phyloP scores from a whole-genome alignment of 2,113 vertebrate species.

The Opisthocomus hoazin region DNA sequence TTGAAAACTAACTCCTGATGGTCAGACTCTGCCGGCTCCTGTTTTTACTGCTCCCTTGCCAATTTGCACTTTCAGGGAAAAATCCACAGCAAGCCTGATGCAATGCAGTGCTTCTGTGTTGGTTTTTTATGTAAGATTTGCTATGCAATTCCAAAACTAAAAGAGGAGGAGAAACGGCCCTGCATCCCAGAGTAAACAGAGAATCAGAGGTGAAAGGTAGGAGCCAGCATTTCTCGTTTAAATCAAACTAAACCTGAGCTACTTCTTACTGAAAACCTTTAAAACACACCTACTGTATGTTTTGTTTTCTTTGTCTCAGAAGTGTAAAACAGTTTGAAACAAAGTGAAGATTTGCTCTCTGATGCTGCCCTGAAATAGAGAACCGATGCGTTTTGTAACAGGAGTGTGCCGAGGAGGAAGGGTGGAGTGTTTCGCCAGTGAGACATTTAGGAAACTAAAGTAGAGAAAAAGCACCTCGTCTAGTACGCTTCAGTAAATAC shows the following conservation, averaged over 20 bases:
- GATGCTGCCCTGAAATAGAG: background rate
- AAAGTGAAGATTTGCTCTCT: constrained; percentile 5
- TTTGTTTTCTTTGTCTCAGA: constrained; percentile 17
- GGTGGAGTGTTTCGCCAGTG: constrained; percentile 5
- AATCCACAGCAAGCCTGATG: background rate
- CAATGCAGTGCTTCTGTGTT: constrained; percentile 36
- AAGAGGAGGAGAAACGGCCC: constrained; percentile 28
- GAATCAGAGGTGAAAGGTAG: constrained; percentile 61
- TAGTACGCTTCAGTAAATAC: constrained; percentile 58
- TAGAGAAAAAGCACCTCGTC: constrained; percentile 62
- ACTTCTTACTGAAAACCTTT: background rate
- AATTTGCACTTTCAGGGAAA: constrained; percentile 25
- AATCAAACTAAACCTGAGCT: background rate
- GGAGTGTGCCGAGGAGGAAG: background rate
- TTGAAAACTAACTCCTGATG: constrained; percentile 10
- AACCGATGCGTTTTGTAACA: constrained; percentile 17
- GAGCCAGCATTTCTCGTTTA: constrained; percentile 45
- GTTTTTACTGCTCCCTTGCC: background rate
- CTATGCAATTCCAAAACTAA: constrained; percentile 64
- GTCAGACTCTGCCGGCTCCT: background rate
- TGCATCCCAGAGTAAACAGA: constrained; percentile 33
- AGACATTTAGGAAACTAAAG: constrained; percentile 27
- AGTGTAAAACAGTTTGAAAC: constrained; percentile 25
- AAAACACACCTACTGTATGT: background rate
- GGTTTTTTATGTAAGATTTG: constrained; percentile 43